A percentile compares a stretch with the other conserved stretches of the same genome.
Conservation (phyloP, 2,888 invertebrate genomes). For the Synergus itoensis region DNA sequence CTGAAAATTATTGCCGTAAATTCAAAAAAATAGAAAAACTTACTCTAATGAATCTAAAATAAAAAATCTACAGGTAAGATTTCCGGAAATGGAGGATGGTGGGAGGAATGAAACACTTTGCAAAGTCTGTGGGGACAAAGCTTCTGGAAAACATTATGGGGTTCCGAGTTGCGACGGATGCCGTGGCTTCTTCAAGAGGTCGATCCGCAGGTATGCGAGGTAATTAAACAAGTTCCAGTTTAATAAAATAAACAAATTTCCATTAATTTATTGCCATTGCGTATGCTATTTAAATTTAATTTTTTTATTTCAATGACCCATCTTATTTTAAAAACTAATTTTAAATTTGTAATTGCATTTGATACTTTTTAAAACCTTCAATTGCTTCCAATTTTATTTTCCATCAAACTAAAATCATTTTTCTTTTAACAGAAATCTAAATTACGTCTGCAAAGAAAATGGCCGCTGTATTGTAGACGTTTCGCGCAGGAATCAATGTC, state of each 20-base stretch:
- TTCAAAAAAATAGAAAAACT: not conserved
- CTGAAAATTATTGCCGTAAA: too few species aligned
- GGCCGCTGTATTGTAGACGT: constrained; percentile 94
- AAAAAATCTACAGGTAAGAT: not conserved
- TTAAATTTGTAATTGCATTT: not conserved
- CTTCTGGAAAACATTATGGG: constrained; percentile 93
- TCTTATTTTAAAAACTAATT: not conserved
- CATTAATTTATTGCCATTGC: not conserved
- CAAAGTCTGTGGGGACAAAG: constrained; percentile 93
- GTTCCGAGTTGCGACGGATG: constrained; percentile 94
- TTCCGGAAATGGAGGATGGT: constrained; percentile 74
- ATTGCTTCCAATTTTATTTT: not conserved
- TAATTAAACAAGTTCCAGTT: constrained; percentile 72
- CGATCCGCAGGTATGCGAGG: constrained; percentile 86
- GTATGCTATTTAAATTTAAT: not conserved
- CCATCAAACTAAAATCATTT: not conserved
- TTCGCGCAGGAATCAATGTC: constrained; percentile 95
- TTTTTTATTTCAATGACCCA: not conserved
- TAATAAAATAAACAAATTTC: constrained; percentile 7
- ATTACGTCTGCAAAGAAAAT: constrained; percentile 95
- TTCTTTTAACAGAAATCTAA: constrained; percentile 85
- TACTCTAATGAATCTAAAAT: not conserved
- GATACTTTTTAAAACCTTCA: not conserved
- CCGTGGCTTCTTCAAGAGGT: constrained; percentile 96
- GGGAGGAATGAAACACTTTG: constrained; percentile 82